Conservation (phyloP, 2,113 vertebrate species). For the Glaucidium brasilianum region DNA sequence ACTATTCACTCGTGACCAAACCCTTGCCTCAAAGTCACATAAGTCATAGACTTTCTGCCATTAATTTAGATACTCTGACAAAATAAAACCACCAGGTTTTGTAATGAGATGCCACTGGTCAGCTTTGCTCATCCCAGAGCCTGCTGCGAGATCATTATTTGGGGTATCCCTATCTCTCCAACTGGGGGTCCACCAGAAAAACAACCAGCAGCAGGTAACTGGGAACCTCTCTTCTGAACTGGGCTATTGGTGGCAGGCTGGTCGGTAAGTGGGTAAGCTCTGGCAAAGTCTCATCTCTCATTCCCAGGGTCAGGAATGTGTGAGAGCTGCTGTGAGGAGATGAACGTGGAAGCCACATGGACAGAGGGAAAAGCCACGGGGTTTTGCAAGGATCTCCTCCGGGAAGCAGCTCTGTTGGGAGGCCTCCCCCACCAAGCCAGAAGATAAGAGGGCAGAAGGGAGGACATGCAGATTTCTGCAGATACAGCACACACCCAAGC, state of each 20-base stretch:
- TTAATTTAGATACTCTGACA: background rate
- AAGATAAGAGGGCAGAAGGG: background rate
- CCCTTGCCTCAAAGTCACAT: background rate
- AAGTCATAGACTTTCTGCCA: background rate
- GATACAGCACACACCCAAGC: conserved; percentile 6
- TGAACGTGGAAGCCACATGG: background rate
- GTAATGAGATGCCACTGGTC: background rate
- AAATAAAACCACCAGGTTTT: background rate
- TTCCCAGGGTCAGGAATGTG: background rate
- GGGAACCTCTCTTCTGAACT: background rate
- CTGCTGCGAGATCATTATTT: background rate
- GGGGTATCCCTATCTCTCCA: accelerated
- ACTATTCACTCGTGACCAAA: background rate
- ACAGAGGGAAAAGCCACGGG: background rate
- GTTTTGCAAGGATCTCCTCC: background rate
- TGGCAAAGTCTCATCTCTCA: background rate
- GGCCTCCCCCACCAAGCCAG: background rate
- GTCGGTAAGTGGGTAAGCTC: background rate
- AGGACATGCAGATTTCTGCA: background rate
- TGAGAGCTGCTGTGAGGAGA: background rate
- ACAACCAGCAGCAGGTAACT: accelerated
- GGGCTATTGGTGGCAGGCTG: background rate
- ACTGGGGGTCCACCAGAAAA: background rate
- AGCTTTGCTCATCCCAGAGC: background rate
- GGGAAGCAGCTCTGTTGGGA: background rate